phyloP scores from a whole-genome alignment of 2,113 vertebrate species.

The Mormyrus lacerda region DNA sequence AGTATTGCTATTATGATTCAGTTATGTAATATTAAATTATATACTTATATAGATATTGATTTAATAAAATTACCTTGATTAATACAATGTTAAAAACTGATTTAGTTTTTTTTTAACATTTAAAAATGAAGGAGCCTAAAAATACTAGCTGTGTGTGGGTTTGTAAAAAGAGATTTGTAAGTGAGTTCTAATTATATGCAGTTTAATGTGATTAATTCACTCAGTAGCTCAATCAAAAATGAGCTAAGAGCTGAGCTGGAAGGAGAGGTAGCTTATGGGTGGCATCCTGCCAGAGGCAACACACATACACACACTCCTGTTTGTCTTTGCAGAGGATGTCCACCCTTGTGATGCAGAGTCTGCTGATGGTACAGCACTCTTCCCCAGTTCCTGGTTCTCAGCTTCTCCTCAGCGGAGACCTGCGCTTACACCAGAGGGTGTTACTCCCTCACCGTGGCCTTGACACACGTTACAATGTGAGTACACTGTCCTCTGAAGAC shows the following conservation, averaged over 20 bases:
- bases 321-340: constrained; percentile 74
- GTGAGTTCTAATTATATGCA: neutral
- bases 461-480: constrained; percentile 80
- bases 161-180: neutral
- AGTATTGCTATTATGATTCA: neutral
- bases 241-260: neutral
- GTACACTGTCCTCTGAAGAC: constrained; percentile 27
- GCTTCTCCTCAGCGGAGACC: constrained; percentile 75
- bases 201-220: neutral
- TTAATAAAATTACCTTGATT: neutral
- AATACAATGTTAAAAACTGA: neutral
- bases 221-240: neutral
- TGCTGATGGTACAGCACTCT: constrained; percentile 78
- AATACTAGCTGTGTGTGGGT: neutral
- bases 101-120: neutral
- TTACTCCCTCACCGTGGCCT: constrained; percentile 72
- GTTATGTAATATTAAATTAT: neutral
- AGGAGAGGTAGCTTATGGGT: neutral
- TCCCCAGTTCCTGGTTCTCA: constrained; percentile 74
- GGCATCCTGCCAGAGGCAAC: neutral
- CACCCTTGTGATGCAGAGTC: constrained; percentile 84
- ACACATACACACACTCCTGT: neutral
- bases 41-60: neutral
- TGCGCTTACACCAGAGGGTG: constrained; percentile 77
- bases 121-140: neutral